phyloP scores from a whole-genome alignment of 2,797 vertebrate genomes.

The Eulemur coronatus region DNA sequence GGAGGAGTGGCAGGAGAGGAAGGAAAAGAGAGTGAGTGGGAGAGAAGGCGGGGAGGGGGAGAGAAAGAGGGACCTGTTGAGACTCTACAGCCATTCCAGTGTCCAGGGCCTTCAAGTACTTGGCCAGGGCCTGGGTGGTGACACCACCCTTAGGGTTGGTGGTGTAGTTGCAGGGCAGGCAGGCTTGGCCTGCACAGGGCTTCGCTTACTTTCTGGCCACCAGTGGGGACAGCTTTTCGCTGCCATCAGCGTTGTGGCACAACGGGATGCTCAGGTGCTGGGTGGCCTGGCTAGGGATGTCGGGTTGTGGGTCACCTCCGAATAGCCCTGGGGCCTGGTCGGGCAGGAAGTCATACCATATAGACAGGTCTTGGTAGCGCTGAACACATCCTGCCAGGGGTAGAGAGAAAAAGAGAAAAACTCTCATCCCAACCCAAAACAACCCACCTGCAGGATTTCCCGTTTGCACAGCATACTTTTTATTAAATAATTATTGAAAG shows the following conservation, averaged over 20 bases:
- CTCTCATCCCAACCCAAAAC: conserved; percentile 55
- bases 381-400: conserved; percentile 78
- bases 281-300: conserved; percentile 62
- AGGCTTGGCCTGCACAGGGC: conserved; percentile 67
- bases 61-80: conserved; percentile 63
- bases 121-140: conserved; percentile 73
- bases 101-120: conserved; percentile 78
- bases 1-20: not conserved
- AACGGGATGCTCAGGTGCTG: conserved; percentile 75
- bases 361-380: conserved; percentile 74
- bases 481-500: conserved; percentile 67
- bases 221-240: conserved; percentile 76
- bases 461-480: conserved; percentile 63
- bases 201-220: conserved; percentile 75
- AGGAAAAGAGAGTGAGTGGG: not conserved
- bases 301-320: not conserved
- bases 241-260: conserved; percentile 76
- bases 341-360: conserved; percentile 74
- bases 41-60: not conserved
- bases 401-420: conserved; percentile 51
- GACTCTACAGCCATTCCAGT: conserved; percentile 77
- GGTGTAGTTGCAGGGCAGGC: conserved; percentile 77
- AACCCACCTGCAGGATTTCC: conserved; percentile 55
- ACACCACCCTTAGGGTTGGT: conserved; percentile 78
- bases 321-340: conserved; percentile 71